These are phyloP conservation scores for Typhlomys cinereus DNA, from an alignment of 2,113 vertebrate genomes.

Conservation along the genomic window DNA sequence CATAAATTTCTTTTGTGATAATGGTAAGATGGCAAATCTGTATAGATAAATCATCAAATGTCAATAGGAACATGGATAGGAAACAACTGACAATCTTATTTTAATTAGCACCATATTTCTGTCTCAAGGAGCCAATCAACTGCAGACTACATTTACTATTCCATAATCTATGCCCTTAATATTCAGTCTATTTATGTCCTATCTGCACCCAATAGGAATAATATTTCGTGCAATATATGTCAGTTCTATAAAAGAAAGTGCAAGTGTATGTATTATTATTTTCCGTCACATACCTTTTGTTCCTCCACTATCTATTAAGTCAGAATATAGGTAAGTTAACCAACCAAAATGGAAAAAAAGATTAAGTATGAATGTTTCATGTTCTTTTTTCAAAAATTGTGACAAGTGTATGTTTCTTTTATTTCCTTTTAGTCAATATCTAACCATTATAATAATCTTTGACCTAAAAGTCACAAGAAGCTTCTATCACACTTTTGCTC, in stretches of 20 bases:
- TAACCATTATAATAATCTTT: background rate
- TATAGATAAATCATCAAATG: background rate
- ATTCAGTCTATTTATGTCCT: background rate
- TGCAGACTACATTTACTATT: background rate
- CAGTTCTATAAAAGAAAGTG: background rate
- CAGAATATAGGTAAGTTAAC: background rate
- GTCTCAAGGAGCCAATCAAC: background rate
- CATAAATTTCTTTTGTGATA: conserved; percentile 12
- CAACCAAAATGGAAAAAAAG: background rate
- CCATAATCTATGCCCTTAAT: background rate
- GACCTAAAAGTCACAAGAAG: background rate
- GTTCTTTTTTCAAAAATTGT: conserved; percentile 6
- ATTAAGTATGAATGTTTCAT: background rate
- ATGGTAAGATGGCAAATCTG: background rate
- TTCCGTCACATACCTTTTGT: background rate
- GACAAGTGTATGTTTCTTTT: background rate
- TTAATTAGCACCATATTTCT: background rate
- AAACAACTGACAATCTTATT: background rate
- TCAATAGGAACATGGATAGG: background rate
- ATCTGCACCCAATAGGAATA: background rate
- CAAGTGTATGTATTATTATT: background rate
- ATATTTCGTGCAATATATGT: background rate
- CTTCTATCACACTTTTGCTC: background rate
- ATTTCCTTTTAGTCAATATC: background rate
- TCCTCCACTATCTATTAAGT: background rate